Conservation (phyloP, 1,140 invertebrate species). For the Thalassaphorura encarpata region DNA sequence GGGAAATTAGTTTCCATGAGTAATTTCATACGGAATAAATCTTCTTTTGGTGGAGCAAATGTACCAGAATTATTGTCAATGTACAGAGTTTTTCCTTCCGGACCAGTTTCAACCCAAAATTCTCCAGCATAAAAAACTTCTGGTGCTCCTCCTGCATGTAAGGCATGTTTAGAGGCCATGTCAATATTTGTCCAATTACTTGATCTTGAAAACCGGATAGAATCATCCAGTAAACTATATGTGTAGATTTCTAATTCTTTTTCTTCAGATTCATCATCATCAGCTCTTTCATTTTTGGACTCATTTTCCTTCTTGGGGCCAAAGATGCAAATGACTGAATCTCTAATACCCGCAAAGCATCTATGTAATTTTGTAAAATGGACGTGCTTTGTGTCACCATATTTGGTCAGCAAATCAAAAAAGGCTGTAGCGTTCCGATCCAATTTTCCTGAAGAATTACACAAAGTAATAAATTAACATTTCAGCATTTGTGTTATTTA, state of each 20-base stretch:
- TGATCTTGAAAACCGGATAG: constrained; percentile 3
- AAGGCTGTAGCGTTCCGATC: background rate
- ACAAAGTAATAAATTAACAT: too few species aligned
- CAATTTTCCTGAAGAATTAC: background rate
- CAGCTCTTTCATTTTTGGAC: background rate
- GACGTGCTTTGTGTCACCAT: background rate
- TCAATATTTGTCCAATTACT: background rate
- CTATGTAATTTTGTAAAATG: background rate
- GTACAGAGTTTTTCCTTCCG: background rate
- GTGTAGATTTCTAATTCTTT: background rate
- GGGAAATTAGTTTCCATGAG: constrained; percentile 8
- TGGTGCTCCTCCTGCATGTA: constrained; percentile 1
- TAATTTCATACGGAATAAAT: background rate
- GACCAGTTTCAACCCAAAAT: constrained; percentile 1
- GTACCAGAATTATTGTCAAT: constrained; percentile 11
- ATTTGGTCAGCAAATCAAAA: constrained; percentile 1
- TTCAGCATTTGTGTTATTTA: too few species aligned
- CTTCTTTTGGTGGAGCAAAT: constrained; percentile 1
- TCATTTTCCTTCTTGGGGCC: too few species aligned
- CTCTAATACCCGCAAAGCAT: background rate
- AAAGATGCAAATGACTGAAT: background rate
- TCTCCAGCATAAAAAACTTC: constrained; percentile 10
- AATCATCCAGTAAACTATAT: background rate
- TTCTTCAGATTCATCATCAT: background rate
- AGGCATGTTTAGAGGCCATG: constrained; percentile 10